A percentile compares a stretch with the other conserved stretches of the same genome.
phyloP scores from a whole-genome alignment of 2,113 vertebrate species.

The Scolopax mira region DNA sequence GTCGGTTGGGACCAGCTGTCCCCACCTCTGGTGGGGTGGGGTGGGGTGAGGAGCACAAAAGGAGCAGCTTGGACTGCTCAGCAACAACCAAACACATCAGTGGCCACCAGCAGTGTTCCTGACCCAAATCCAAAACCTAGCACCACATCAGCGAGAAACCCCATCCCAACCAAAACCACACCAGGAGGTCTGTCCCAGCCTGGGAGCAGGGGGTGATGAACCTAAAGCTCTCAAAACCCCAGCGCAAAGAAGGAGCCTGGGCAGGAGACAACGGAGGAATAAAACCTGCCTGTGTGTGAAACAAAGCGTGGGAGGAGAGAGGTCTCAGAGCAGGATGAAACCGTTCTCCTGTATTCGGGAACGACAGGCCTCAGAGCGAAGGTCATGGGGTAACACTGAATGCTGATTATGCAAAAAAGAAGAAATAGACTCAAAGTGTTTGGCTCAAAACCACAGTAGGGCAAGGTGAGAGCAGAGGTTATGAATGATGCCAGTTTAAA shows the following conservation, averaged over 20 bases:
- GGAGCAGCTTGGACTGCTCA: not conserved
- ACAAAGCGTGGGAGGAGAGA: not conserved
- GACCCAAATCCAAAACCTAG: not conserved
- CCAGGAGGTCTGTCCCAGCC: not conserved
- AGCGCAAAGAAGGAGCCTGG: not conserved
- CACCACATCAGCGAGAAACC: not conserved
- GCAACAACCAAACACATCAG: not conserved
- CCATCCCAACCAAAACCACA: not conserved
- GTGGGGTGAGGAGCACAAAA: not conserved
- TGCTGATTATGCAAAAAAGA: not conserved
- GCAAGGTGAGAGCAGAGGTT: not conserved
- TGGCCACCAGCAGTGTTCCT: not conserved
- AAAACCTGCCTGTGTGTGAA: not conserved
- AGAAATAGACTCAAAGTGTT: not conserved
- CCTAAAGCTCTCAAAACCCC: fast-evolving
- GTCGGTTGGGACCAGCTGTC: not conserved
- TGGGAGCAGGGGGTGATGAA: not conserved
- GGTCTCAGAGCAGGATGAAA: not conserved
- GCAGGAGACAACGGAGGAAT: not conserved
- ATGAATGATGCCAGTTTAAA: not conserved
- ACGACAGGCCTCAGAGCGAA: not conserved
- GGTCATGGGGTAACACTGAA: not conserved
- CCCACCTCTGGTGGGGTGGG: not conserved
- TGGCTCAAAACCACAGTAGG: not conserved
- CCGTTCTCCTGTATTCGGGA: not conserved